Evolutionary conservation across 2,888 invertebrate species (phyloP).

Genomic region (Caenorhabditis sp.): DNA sequence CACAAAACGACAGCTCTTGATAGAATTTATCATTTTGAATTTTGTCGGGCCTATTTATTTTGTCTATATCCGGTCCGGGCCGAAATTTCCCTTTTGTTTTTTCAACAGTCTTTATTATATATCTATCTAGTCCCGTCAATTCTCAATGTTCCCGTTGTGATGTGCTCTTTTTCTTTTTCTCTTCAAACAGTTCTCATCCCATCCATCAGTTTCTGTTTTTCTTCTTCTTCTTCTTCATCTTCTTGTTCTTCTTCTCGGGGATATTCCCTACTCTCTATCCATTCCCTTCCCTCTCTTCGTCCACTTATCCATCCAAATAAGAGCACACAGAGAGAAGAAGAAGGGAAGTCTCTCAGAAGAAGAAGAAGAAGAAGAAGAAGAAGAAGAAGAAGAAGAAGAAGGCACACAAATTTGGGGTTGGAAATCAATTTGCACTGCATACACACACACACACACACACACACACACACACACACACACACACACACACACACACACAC

Average conservation of each 20-base stretch:
- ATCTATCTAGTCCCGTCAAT: no score
- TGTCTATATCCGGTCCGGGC: no score
- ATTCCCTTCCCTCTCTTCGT: constrained; percentile 11
- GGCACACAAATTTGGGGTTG: constrained; percentile 37
- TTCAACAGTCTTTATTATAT: no score
- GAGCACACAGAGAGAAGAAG: constrained; percentile 4
- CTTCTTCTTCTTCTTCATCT: neutral
- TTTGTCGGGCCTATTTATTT: no score
- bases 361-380: neutral
- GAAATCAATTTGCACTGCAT: constrained; percentile 46
- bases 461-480: constrained; percentile 5
- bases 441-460: constrained; percentile 1
- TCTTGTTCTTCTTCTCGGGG: constrained; percentile 2
- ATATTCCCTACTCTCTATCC: neutral
- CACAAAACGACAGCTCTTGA: no score
- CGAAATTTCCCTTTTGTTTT: no score
- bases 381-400: neutral
- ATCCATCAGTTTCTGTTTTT: no score
- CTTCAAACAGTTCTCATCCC: no score
- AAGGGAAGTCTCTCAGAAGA: constrained; percentile 1
- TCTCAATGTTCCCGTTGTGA: no score
- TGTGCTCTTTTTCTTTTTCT: no score
- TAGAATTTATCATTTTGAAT: no score
- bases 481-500: constrained; percentile 5
- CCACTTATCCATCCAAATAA: constrained; percentile 2